These are phyloP conservation scores for Mantis religiosa DNA, from an alignment of 2,888 invertebrate genomes.

Conservation along the genomic window DNA sequence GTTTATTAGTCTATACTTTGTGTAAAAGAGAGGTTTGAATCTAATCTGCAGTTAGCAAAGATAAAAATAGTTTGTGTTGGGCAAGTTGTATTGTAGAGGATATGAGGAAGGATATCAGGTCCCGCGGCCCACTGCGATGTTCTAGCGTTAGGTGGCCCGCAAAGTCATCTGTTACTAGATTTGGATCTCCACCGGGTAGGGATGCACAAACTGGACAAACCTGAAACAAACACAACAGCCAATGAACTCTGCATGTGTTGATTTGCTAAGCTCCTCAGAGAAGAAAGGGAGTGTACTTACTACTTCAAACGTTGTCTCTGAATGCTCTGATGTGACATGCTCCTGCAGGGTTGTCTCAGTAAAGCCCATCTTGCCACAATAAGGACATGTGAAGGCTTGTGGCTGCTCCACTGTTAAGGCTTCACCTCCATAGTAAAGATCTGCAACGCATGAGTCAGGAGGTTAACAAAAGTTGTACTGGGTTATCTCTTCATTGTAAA, in stretches of 20 bases:
- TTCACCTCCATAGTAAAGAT: slow-evolving; percentile 94
- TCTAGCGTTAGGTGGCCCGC: slow-evolving; percentile 92
- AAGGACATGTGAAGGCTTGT: slow-evolving; percentile 96
- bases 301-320: slow-evolving; percentile 87
- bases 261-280: not conserved
- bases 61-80: slow-evolving; percentile 25
- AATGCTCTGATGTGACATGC: slow-evolving; percentile 83
- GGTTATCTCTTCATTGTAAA: too few species aligned
- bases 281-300: slow-evolving; percentile 47
- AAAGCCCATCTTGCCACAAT: slow-evolving; percentile 94
- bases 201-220: slow-evolving; percentile 98
- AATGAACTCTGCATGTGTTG: not conserved
- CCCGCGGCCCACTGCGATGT: slow-evolving; percentile 79
- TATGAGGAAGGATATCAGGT: slow-evolving; percentile 86
- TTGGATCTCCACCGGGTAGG: slow-evolving; percentile 93
- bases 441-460: slow-evolving; percentile 59
- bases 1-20: too few species aligned
- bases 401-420: slow-evolving; percentile 86
- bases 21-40: not conserved
- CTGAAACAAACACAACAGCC: slow-evolving; percentile 48
- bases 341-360: slow-evolving; percentile 88
- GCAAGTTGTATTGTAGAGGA: slow-evolving; percentile 52
- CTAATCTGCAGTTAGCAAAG: too few species aligned
- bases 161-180: slow-evolving; percentile 96
- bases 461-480: too few species aligned